phyloP scores from a whole-genome alignment of 2,797 vertebrate species.

The Tragopan temminckii region DNA sequence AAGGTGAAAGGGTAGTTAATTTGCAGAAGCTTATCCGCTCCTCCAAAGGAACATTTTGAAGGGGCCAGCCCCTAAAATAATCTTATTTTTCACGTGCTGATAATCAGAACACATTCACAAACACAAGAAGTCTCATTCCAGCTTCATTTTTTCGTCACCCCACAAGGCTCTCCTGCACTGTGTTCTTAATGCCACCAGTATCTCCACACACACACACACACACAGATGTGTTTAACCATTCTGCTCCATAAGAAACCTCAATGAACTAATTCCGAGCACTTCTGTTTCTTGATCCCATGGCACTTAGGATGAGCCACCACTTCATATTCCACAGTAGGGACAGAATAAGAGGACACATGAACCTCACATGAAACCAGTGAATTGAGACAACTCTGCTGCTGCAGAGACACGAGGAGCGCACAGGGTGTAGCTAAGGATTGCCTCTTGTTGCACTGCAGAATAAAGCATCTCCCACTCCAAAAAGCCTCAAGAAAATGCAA shows the following conservation, averaged over 20 bases:
- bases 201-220: not conserved
- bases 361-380: not conserved
- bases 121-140: not conserved
- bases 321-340: not conserved
- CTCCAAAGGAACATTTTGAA: not conserved
- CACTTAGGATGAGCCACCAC: accelerated
- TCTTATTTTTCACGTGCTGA: not conserved
- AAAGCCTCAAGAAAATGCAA: not conserved
- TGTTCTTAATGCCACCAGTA: not conserved
- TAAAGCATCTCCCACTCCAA: not conserved
- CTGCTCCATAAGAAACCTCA: not conserved
- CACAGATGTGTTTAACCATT: not conserved
- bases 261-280: not conserved
- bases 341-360: not conserved
- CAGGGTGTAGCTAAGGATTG: accelerated
- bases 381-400: not conserved
- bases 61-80: not conserved
- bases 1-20: conserved; percentile 14
- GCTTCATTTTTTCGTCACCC: not conserved
- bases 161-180: not conserved
- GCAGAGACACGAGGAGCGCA: not conserved
- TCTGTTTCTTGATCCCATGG: not conserved
- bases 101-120: conserved; percentile 2
- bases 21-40: conserved; percentile 4
- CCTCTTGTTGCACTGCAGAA: not conserved